Conservation (phyloP, 2,797 vertebrate species). For the Sebastes hubbsi region DNA sequence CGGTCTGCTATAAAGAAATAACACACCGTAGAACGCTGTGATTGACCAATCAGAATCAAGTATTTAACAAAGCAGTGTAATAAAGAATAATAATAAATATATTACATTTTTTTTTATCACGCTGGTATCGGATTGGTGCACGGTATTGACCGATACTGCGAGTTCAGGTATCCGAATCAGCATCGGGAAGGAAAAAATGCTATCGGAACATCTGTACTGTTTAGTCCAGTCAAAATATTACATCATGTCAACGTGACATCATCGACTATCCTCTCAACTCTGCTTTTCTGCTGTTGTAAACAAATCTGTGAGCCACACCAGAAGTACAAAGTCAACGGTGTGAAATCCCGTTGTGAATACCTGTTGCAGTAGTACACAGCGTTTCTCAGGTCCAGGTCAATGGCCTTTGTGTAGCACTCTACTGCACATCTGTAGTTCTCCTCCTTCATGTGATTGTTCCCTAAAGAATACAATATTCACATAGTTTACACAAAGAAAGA, state of each 20-base stretch:
- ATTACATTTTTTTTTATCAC: no score
- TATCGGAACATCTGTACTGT: no score
- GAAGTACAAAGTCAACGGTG: background rate
- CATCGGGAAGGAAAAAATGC: no score
- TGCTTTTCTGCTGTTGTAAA: background rate
- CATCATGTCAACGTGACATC: background rate
- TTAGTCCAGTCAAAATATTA: background rate
- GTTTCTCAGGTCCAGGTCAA: conserved; percentile 93
- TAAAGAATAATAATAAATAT: no score
- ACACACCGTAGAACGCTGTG: no score
- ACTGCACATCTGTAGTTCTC: conserved; percentile 94
- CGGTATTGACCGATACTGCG: no score
- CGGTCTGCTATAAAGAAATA: no score
- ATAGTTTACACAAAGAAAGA: background rate
- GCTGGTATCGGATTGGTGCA: no score
- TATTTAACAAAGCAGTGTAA: no score
- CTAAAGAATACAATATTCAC: conserved; percentile 72
- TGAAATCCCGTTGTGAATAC: conserved; percentile 53
- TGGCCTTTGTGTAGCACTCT: conserved; percentile 94
- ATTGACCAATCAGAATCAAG: no score
- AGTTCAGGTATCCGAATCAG: no score
- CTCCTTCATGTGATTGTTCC: conserved; percentile 99
- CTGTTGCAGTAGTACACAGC: conserved; percentile 98
- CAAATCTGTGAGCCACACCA: background rate
- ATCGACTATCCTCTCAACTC: background rate